phyloP scores from a whole-genome alignment of 2,888 invertebrate genomes.

The Eupsilia transversa region DNA sequence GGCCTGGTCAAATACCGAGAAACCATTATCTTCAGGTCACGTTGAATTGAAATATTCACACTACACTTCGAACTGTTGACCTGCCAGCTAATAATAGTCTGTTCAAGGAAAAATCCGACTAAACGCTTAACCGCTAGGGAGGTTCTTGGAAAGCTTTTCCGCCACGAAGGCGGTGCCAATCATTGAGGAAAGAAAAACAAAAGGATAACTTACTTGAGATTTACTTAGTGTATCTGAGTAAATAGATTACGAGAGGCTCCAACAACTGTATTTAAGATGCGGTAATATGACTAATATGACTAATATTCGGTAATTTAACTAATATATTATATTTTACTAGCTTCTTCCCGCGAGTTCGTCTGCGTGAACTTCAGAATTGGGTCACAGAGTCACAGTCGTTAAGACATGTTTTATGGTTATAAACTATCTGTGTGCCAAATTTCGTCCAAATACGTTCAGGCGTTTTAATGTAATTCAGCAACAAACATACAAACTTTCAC shows the following conservation, averaged over 20 bases:
- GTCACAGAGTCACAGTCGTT: too few species aligned
- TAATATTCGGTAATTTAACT: too few species aligned
- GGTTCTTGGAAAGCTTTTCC: slow-evolving; percentile 11
- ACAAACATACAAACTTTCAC: too few species aligned
- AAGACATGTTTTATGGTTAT: too few species aligned
- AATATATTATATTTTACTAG: too few species aligned
- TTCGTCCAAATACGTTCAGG: too few species aligned
- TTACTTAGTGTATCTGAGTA: slow-evolving; percentile 14
- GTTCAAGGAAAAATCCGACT: slow-evolving; percentile 25
- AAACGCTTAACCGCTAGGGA: slow-evolving; percentile 13
- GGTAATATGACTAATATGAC: not conserved
- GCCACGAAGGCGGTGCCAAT: slow-evolving; percentile 23
- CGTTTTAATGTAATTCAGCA: too few species aligned
- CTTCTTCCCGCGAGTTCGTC: too few species aligned
- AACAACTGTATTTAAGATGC: not conserved
- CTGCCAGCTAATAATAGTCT: not conserved
- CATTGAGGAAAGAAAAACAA: slow-evolving; percentile 26
- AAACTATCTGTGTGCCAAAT: too few species aligned
- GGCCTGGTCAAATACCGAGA: slow-evolving; percentile 38
- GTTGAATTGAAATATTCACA: slow-evolving; percentile 32
- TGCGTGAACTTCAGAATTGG: too few species aligned
- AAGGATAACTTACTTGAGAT: slow-evolving; percentile 25
- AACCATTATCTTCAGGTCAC: slow-evolving; percentile 8
- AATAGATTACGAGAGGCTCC: slow-evolving; percentile 18
- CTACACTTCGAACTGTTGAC: not conserved